Conservation (phyloP, 2,797 vertebrate species). For the Dendrocincla fuliginosa region DNA sequence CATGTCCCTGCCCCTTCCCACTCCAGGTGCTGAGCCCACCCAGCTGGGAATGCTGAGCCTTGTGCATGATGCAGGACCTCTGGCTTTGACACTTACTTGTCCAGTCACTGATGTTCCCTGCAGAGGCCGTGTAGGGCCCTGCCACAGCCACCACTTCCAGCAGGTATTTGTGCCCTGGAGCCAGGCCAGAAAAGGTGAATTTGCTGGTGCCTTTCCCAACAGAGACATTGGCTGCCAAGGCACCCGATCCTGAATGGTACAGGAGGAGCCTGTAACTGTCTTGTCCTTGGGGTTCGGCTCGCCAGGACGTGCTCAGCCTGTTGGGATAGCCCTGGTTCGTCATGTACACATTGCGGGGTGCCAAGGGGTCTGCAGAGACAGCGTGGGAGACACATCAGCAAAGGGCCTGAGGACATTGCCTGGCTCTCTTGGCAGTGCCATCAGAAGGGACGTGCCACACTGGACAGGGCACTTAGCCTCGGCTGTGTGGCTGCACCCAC, state of each 20-base stretch:
- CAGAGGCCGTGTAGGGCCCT: not conserved
- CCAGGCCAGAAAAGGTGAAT: constrained; percentile 57
- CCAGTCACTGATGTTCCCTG: constrained; percentile 55
- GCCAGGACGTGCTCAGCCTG: constrained; percentile 48
- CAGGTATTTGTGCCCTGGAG: constrained; percentile 61
- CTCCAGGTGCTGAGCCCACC: not conserved
- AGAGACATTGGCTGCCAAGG: not conserved
- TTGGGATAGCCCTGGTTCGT: constrained; percentile 60
- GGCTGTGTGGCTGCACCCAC: not conserved
- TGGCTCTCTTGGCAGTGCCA: constrained; percentile 37
- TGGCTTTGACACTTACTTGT: constrained; percentile 59
- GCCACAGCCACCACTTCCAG: constrained; percentile 42
- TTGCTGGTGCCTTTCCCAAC: constrained; percentile 43
- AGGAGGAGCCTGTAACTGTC: constrained; percentile 66
- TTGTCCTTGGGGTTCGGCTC: constrained; percentile 1
- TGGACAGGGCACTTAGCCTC: not conserved
- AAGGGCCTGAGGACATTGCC: not conserved
- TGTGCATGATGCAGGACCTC: rapidly evolving
- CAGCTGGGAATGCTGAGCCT: not conserved
- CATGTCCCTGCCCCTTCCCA: not conserved
- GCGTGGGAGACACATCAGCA: not conserved
- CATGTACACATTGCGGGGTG: constrained; percentile 48
- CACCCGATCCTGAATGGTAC: constrained; percentile 4
- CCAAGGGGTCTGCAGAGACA: constrained; percentile 57
- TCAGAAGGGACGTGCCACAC: not conserved